These are phyloP conservation scores for Pachypsylla venusta DNA, from an alignment of 1,140 invertebrate genomes.

Conservation along the genomic window DNA sequence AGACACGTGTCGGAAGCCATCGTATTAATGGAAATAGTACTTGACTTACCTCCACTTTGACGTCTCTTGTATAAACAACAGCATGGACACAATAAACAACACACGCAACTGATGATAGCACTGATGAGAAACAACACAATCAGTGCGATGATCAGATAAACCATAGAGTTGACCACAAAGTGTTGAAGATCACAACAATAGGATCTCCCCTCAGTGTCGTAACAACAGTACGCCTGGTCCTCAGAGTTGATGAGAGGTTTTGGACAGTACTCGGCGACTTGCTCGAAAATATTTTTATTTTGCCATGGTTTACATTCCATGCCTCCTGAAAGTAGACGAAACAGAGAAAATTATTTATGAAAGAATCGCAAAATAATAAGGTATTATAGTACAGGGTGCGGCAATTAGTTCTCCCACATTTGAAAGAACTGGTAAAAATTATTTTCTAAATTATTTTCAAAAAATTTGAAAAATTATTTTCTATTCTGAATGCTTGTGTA, in stretches of 20 bases:
- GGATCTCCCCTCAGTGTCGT: slow-evolving; percentile 13
- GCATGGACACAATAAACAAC: slow-evolving; percentile 22
- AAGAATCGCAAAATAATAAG: too few relatives aligned
- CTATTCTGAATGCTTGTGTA: too few relatives aligned
- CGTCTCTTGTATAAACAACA: slow-evolving; percentile 20
- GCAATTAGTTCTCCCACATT: too few relatives aligned
- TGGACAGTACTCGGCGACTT: background rate
- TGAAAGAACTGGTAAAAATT: too few relatives aligned
- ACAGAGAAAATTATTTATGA: background rate
- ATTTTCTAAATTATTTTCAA: too few relatives aligned
- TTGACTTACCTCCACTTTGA: slow-evolving; percentile 19
- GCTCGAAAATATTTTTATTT: background rate
- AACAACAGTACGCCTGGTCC: slow-evolving; percentile 16
- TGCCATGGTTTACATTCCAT: background rate
- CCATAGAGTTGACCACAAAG: background rate
- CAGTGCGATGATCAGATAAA: slow-evolving; percentile 12
- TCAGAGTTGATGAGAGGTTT: background rate
- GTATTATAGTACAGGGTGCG: too few relatives aligned
- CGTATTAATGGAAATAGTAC: too few relatives aligned
- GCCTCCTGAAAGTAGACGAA: background rate
- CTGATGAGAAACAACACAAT: slow-evolving; percentile 18
- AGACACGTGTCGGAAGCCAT: too few relatives aligned
- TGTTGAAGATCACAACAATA: slow-evolving; percentile 17
- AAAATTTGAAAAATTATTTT: too few relatives aligned
- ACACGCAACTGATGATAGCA: slow-evolving; percentile 20